Evolutionary conservation across 1,140 invertebrate species (phyloP).

Genomic region (Lasaia peninsularis): DNA sequence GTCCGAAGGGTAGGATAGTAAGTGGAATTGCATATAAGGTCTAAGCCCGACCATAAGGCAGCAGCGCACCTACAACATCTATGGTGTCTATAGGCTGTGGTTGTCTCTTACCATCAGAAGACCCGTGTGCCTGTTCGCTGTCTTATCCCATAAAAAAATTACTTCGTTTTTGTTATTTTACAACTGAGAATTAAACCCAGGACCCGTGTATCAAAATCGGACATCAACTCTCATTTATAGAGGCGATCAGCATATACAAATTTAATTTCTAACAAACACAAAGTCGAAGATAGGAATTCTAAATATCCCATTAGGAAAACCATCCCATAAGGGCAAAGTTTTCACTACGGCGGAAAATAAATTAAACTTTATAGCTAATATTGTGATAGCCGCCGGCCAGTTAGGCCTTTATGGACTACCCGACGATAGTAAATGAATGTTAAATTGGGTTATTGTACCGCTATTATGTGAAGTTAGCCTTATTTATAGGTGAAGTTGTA

Average conservation of each 20-base stretch:
- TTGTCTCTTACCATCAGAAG: too few species aligned
- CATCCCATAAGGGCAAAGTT: background rate
- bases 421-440: conserved; percentile 25
- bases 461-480: conserved; percentile 3
- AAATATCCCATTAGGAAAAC: background rate
- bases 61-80: too few species aligned
- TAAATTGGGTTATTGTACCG: conserved; percentile 16
- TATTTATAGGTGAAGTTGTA: conserved; percentile 2
- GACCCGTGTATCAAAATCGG: too few species aligned
- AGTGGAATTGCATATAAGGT: too few species aligned
- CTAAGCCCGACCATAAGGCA: too few species aligned
- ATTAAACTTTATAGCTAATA: conserved; percentile 25
- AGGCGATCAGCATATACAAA: too few species aligned
- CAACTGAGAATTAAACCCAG: too few species aligned
- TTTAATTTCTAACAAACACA: background rate
- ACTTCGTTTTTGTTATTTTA: background rate
- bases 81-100: too few species aligned
- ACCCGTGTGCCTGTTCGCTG: too few species aligned
- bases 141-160: too few species aligned
- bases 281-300: background rate
- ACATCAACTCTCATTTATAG: too few species aligned
- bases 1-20: too few species aligned
- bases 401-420: conserved; percentile 33
- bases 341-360: conserved; percentile 12
- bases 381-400: conserved; percentile 28